Conservation (phyloP, 2,113 vertebrate genomes). For the Gasterosteus aculeatus region DNA sequence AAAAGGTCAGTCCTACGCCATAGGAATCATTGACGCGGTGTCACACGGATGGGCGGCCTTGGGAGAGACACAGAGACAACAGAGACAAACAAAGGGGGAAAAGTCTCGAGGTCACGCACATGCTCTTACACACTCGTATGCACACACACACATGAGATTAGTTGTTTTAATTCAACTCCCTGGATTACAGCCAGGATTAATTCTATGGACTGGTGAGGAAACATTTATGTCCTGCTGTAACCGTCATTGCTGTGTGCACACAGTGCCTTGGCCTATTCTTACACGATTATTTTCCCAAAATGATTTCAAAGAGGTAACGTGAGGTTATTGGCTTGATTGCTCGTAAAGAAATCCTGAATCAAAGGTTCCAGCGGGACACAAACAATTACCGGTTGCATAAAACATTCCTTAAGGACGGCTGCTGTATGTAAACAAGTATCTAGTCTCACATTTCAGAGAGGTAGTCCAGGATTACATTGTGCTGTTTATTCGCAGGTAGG, state of each 20-base stretch:
- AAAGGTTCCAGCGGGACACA: not conserved
- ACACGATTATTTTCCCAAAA: not conserved
- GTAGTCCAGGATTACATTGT: not conserved
- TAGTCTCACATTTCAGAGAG: not conserved
- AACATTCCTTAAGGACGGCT: not conserved
- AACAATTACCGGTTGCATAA: not conserved
- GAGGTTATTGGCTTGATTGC: conserved; percentile 14
- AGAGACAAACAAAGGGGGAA: conserved; percentile 55
- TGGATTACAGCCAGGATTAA: conserved; percentile 69
- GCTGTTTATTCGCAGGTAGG: conserved; percentile 7
- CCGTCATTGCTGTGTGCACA: not conserved
- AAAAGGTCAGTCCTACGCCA: conserved; percentile 4
- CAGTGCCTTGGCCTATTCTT: conserved; percentile 25
- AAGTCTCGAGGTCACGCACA: conserved; percentile 60
- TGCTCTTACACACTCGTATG: conserved; percentile 12
- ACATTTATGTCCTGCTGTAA: conserved; percentile 44
- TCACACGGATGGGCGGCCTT: conserved; percentile 29
- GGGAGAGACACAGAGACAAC: conserved; percentile 31
- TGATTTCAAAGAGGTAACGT: conserved; percentile 4
- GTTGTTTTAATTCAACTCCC: conserved; percentile 52
- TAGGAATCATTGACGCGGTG: conserved; percentile 36
- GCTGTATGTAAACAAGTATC: not conserved
- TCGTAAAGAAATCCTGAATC: not conserved
- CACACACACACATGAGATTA: conserved; percentile 46
- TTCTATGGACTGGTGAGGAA: conserved; percentile 25